Conservation (phyloP, 35 echinoderm and acorn worm species). For the Lytechinus pictus region DNA sequence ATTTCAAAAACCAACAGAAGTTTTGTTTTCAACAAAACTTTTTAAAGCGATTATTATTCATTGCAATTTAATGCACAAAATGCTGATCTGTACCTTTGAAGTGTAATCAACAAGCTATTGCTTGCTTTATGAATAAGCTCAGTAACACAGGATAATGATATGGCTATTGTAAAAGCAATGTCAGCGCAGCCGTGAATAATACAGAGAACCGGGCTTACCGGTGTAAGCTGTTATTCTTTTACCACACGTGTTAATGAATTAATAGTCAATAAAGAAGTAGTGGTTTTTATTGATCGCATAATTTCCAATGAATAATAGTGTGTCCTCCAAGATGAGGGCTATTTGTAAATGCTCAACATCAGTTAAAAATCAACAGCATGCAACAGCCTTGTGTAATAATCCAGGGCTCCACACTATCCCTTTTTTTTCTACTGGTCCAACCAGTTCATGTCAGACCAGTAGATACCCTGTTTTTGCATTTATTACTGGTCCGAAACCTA, state of each 20-base stretch:
- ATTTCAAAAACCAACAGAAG: too few relatives aligned
- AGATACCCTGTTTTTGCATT: too few relatives aligned
- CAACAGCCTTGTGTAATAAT: too few relatives aligned
- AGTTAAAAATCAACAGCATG: background rate
- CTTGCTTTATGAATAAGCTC: background rate
- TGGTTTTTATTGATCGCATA: background rate
- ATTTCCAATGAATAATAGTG: constrained; percentile 9
- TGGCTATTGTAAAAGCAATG: background rate
- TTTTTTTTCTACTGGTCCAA: too few relatives aligned
- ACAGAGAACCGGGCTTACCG: background rate
- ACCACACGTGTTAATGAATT: background rate
- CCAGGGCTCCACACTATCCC: too few relatives aligned
- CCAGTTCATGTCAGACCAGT: too few relatives aligned
- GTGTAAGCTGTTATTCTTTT: background rate
- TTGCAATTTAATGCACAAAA: background rate
- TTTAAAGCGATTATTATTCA: too few relatives aligned
- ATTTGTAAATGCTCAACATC: background rate
- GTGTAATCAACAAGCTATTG: constrained; percentile 41
- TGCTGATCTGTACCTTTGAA: background rate
- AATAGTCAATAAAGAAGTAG: background rate
- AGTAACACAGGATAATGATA: background rate
- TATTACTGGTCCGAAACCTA: too few relatives aligned
- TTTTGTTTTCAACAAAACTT: background rate
- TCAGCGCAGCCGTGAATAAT: background rate
- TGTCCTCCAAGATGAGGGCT: background rate